A percentile compares a stretch with the other conserved stretches of the same genome.
These are phyloP conservation scores for Chrysaora quinquecirrha DNA, from an alignment of 30 jellyfish, hydroid and myxozoan genomes.

Conservation along the genomic window DNA sequence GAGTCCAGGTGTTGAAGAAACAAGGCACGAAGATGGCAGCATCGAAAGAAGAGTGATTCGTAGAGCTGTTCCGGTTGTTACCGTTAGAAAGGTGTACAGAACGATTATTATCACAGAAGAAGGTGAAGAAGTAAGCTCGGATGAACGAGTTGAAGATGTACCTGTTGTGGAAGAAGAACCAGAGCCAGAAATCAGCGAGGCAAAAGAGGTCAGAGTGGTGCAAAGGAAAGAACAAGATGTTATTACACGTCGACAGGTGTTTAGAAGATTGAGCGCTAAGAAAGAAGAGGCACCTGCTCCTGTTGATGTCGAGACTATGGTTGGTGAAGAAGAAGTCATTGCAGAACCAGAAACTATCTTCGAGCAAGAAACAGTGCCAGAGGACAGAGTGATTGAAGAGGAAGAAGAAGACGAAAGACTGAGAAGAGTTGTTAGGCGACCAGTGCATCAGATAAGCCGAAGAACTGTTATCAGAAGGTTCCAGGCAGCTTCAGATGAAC, in stretches of 20 bases:
- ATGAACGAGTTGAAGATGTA: neutral
- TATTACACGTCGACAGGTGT: neutral
- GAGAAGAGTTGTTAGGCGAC: constrained; percentile 30
- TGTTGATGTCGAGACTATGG: neutral
- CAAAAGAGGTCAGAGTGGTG: neutral
- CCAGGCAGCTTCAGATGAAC: constrained; percentile 58
- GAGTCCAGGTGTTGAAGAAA: constrained; percentile 56
- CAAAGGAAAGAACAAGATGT: neutral
- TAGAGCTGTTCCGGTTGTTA: constrained; percentile 84
- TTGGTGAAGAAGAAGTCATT: neutral
- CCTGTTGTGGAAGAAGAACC: neutral
- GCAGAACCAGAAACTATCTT: neutral
- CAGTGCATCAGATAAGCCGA: constrained; percentile 48
- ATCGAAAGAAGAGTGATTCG: constrained; percentile 70
- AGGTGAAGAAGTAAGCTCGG: constrained; percentile 24
- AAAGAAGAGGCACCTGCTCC: neutral
- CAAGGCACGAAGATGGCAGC: constrained; percentile 37
- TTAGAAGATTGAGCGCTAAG: neutral
- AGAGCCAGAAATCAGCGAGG: neutral
- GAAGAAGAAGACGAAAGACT: constrained; percentile 14
- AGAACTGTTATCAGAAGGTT: constrained; percentile 71
- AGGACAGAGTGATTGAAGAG: constrained; percentile 17
- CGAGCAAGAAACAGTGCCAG: neutral
- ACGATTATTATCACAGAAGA: constrained; percentile 47
- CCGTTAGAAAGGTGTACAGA: constrained; percentile 82